Evolutionary conservation across 2,113 vertebrate genomes (phyloP).

Genomic region (Myiopsitta monachus): DNA sequence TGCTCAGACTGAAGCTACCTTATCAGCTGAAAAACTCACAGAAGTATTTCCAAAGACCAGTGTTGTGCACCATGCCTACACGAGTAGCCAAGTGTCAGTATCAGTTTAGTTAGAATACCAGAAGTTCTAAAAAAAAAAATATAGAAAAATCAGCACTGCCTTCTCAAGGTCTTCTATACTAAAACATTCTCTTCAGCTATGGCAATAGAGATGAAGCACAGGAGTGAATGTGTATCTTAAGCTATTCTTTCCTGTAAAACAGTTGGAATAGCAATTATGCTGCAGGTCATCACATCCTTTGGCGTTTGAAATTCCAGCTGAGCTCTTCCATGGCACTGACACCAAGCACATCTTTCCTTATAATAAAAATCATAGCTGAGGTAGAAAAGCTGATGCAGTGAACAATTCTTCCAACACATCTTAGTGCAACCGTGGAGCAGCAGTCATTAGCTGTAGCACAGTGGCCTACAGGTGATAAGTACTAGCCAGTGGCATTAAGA

Average conservation of each 20-base stretch:
- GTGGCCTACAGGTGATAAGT: background rate
- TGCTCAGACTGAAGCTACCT: background rate
- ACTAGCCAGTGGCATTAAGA: background rate
- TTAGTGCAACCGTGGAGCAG: background rate
- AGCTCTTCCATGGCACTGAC: background rate
- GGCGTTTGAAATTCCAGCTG: background rate
- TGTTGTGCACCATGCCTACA: background rate
- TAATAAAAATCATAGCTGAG: background rate
- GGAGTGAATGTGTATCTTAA: background rate
- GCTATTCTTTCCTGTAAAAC: background rate
- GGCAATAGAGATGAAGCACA: background rate
- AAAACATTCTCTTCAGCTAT: fast-evolving
- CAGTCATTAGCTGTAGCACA: fast-evolving
- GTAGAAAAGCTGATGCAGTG: background rate
- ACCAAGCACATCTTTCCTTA: background rate
- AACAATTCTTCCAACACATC: background rate
- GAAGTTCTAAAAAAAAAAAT: background rate
- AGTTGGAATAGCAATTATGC: no score
- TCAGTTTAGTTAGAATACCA: background rate
- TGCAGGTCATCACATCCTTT: background rate
- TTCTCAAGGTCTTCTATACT: background rate
- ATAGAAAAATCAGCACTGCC: background rate
- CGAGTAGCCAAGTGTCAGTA: background rate
- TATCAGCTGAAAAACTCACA: background rate
- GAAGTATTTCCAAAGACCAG: background rate